These are phyloP conservation scores for Bos indicus DNA, from an alignment of 2,113 vertebrate genomes.

Conservation along the genomic window DNA sequence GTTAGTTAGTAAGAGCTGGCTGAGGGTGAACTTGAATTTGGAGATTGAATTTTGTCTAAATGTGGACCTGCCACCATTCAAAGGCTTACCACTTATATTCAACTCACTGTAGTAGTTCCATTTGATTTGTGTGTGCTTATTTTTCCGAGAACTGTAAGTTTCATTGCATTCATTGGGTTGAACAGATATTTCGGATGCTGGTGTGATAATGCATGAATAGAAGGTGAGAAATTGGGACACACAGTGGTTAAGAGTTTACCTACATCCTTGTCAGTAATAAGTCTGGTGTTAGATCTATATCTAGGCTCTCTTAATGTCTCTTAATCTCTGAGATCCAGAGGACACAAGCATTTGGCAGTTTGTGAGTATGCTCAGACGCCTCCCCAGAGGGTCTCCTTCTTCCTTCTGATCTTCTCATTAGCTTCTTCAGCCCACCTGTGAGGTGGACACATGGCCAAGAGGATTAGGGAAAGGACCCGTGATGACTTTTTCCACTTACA, in stretches of 20 bases:
- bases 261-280: background rate
- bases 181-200: background rate
- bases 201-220: background rate
- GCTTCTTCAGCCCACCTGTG: background rate
- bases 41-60: background rate
- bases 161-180: accelerated
- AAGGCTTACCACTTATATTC: background rate
- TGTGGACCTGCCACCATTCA: too few species aligned
- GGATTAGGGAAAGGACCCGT: background rate
- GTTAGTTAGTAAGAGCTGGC: background rate
- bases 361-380: background rate
- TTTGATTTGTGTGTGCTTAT: background rate
- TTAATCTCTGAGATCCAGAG: accelerated
- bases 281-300: background rate
- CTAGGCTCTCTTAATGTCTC: accelerated
- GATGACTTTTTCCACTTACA: background rate
- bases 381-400: background rate
- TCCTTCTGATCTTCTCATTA: background rate
- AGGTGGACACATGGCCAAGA: background rate
- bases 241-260: background rate
- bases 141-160: background rate
- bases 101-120: background rate
- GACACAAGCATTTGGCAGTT: background rate
- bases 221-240: background rate
- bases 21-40: background rate